These are phyloP conservation scores for Drosophila nigrodunni DNA, from an alignment of 1,140 invertebrate species.

Conservation along the genomic window DNA sequence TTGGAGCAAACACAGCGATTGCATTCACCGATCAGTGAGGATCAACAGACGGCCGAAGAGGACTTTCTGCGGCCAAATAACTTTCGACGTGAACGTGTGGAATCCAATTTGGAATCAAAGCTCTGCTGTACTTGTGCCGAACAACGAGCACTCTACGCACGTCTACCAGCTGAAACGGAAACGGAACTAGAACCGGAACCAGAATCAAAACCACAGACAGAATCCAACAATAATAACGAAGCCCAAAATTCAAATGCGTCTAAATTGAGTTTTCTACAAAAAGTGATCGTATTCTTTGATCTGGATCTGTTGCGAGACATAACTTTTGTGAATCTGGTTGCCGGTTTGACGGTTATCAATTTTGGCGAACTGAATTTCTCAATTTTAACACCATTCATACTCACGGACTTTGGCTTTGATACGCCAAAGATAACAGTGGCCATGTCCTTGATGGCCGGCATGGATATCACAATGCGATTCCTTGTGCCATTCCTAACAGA, in stretches of 20 bases:
- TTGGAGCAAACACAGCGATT: slow-evolving; percentile 64
- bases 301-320: slow-evolving; percentile 88
- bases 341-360: slow-evolving; percentile 88
- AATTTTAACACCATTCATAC: slow-evolving; percentile 88
- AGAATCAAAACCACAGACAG: not conserved
- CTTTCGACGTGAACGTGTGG: slow-evolving; percentile 73
- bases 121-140: slow-evolving; percentile 65
- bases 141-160: slow-evolving; percentile 44
- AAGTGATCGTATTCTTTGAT: slow-evolving; percentile 88
- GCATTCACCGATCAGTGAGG: slow-evolving; percentile 61
- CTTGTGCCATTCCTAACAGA: slow-evolving; percentile 88
- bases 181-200: not conserved
- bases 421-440: slow-evolving; percentile 87
- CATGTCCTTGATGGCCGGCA: slow-evolving; percentile 87
- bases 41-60: slow-evolving; percentile 26
- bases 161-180: not conserved
- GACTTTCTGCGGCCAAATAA: slow-evolving; percentile 73
- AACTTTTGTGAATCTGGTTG: slow-evolving; percentile 88
- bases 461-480: slow-evolving; percentile 87
- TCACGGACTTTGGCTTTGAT: slow-evolving; percentile 87
- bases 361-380: slow-evolving; percentile 90
- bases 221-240: slow-evolving; percentile 29
- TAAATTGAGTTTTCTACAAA: slow-evolving; percentile 84
- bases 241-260: slow-evolving; percentile 31
- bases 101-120: slow-evolving; percentile 54